These are phyloP conservation scores for Clarias laeviceps DNA, from an alignment of 2,797 vertebrate genomes.

Conservation along the genomic window DNA sequence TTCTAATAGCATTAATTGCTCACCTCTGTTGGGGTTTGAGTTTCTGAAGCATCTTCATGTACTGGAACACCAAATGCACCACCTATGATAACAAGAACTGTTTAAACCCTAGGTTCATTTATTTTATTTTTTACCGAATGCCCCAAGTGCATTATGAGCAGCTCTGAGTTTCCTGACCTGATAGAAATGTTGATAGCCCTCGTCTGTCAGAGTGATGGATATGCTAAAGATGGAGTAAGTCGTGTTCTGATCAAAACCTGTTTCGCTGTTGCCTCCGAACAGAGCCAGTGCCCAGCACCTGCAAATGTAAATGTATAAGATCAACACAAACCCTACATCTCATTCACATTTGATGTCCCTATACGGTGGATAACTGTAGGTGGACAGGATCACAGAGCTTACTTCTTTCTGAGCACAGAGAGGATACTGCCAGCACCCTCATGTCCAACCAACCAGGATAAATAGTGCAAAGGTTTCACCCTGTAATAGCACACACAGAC, in stretches of 20 bases:
- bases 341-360: background rate
- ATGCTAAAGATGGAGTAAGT: conserved; percentile 95
- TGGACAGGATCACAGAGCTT: conserved; percentile 53
- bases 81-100: conserved; percentile 74
- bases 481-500: conserved; percentile 64
- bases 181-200: conserved; percentile 89
- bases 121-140: background rate
- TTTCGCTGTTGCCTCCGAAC: conserved; percentile 92
- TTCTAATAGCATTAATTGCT: conserved; percentile 1
- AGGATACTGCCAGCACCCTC: conserved; percentile 94
- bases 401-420: conserved; percentile 91
- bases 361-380: background rate
- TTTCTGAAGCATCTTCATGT: conserved; percentile 93
- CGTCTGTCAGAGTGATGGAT: conserved; percentile 90
- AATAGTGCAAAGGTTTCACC: conserved; percentile 94
- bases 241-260: conserved; percentile 93
- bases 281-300: conserved; percentile 94
- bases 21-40: conserved; percentile 91
- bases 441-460: conserved; percentile 95
- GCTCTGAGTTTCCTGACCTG: conserved; percentile 73
- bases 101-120: background rate
- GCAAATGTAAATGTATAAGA: conserved; percentile 26
- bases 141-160: background rate
- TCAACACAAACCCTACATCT: background rate
- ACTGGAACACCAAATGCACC: conserved; percentile 91